Conservation (phyloP, 2,113 vertebrate genomes). For the Pseudonaja textilis region DNA sequence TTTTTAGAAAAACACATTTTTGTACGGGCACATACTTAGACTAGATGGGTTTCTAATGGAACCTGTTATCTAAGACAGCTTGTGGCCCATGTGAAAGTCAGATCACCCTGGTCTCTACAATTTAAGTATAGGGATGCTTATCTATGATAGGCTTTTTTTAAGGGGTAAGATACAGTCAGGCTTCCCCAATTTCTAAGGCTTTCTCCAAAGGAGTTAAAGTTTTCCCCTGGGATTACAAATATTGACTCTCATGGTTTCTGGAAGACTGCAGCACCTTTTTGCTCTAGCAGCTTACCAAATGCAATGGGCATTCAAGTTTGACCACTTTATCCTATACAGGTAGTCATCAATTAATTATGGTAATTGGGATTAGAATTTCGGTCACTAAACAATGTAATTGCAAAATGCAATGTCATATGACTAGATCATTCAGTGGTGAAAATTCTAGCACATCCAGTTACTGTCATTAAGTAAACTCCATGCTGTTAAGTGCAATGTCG, state of each 20-base stretch:
- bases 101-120: background rate
- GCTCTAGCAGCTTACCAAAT: background rate
- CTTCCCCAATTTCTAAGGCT: background rate
- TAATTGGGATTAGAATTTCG: background rate
- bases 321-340: background rate
- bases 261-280: background rate
- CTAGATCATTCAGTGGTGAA: background rate
- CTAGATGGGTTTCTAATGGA: background rate
- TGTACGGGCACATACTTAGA: background rate
- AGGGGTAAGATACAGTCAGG: background rate
- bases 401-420: background rate
- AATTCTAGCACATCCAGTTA: background rate
- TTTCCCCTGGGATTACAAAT: background rate
- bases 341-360: background rate
- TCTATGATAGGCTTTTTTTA: background rate
- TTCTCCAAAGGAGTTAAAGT: background rate
- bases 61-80: background rate
- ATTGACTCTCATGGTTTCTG: background rate
- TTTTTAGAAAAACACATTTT: background rate
- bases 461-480: background rate
- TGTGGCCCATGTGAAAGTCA: background rate
- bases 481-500: background rate
- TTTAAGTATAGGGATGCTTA: background rate
- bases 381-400: background rate
- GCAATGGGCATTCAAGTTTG: background rate